Evolutionary conservation across 2,113 vertebrate species (phyloP), one percentile per base, ranked within the genome.

Genomic region (Microcebus tavaratra): DNA sequence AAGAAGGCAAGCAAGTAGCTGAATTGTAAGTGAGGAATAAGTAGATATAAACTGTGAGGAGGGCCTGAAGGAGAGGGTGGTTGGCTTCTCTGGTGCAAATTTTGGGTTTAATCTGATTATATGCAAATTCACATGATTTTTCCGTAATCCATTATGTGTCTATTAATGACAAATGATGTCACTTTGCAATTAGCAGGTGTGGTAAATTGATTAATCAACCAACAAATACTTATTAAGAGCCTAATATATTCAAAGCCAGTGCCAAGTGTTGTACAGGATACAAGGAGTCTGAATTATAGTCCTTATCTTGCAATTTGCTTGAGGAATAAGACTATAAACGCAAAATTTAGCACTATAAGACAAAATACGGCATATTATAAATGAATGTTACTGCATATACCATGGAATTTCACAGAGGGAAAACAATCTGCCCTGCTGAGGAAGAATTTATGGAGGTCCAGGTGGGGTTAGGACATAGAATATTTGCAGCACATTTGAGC

Each of bases 21-120:
- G 96, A 97, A 98, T 94, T 88, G 72, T 48, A 96, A 96, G 67
- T 84, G 94, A 97, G 93, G 59, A 57, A 92, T 93, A 95, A 97
- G 93, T 96, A 92, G 75, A 88, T 67, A 45, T 5, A 94, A 81
- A 1, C 9, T 94, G 5, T 73, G 48, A 89, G 34, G 31, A 95
- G 12, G 90, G 65, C 23, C 15, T 31, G 86, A 2, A 6, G 4
- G 36, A 75, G 81, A 90, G 45, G 5, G 1, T 87, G 59, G 15
- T 68, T 81, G 34, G 23, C 2, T 90, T 96, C 80, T 89, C n/a
- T 36, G 27, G 42, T 85, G 85, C n/a, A 65, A 87, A 68, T 86
- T 97, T 97, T 29, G 81, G 31, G 13, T 45, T 88, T 95, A 82
- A 93, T 97, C 55, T 90, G 82, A 97, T 88, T 94, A 93, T 82